These are phyloP conservation scores for Aspiorhynchus laticeps DNA, from an alignment of 2,113 vertebrate genomes.

Conservation along the genomic window DNA sequence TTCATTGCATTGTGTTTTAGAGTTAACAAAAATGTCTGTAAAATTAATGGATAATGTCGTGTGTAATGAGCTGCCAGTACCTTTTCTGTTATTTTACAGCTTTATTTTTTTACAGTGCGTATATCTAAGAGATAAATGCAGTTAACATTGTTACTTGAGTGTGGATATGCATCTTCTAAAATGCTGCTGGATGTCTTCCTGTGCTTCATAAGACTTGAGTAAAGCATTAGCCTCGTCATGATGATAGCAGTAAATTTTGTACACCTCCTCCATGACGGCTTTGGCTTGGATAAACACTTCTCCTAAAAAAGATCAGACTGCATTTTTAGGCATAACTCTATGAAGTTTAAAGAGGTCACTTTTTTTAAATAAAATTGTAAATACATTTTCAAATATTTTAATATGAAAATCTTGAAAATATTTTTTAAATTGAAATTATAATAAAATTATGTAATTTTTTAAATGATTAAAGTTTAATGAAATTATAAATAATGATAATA, in stretches of 20 bases:
- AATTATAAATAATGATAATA: not conserved
- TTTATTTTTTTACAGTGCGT: no score
- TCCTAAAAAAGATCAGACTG: slow-evolving; percentile 71
- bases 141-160: slow-evolving; percentile 83
- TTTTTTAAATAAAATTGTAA: no score
- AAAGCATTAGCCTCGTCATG: slow-evolving; percentile 88
- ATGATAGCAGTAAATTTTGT: slow-evolving; percentile 96
- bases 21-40: no score
- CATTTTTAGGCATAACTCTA: not conserved
- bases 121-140: not conserved
- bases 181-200: slow-evolving; percentile 87
- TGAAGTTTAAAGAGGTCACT: not conserved
- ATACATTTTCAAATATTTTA: no score
- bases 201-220: slow-evolving; percentile 90
- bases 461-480: not conserved
- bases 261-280: slow-evolving; percentile 88
- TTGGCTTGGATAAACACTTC: slow-evolving; percentile 92
- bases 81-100: no score
- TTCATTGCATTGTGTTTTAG: no score
- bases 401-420: not conserved
- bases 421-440: no score
- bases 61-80: no score
- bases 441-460: no score
- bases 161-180: slow-evolving; percentile 84
- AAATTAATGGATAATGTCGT: no score